Percentiles rank a stretch among this genome's conserved stretches.
Conservation (phyloP, 2,113 vertebrate species). For the Eubucco bourcierii region DNA sequence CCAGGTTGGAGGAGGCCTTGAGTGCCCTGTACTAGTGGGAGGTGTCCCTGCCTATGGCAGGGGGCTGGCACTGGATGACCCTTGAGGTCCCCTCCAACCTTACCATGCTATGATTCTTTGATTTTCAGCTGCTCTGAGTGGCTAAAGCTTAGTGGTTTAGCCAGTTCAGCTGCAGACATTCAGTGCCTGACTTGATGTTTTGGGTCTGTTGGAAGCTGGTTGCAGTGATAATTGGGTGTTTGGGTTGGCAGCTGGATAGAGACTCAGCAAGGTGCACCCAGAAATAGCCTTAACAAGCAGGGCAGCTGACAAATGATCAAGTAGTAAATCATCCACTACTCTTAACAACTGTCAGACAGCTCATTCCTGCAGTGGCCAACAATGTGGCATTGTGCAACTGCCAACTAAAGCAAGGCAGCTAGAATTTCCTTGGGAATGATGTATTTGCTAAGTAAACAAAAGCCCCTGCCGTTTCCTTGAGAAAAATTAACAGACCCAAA, state of each 20-base stretch:
- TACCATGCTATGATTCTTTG: too few relatives aligned
- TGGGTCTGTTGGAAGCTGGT: neutral
- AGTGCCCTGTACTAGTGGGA: too few relatives aligned
- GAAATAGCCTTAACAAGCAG: neutral
- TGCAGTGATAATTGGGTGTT: neutral
- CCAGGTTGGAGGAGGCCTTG: too few relatives aligned
- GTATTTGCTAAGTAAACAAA: conserved; percentile 34
- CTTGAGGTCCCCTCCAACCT: too few relatives aligned
- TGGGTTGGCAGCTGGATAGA: neutral
- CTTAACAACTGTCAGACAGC: neutral
- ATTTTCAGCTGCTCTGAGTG: neutral
- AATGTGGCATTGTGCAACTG: neutral
- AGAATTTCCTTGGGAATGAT: conserved; percentile 19
- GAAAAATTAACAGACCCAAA: conserved; percentile 53
- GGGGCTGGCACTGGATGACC: too few relatives aligned
- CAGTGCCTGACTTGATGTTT: neutral
- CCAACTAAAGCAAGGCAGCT: conserved; percentile 16
- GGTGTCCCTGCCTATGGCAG: too few relatives aligned
- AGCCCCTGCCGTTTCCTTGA: conserved; percentile 37
- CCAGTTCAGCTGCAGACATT: too few relatives aligned
- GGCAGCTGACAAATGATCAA: neutral
- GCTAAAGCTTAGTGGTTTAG: neutral
- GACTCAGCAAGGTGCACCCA: neutral
- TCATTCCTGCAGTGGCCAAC: neutral
- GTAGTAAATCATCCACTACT: neutral